These are phyloP conservation scores for Babylonia areolata DNA, from an alignment of 1,140 invertebrate species.

Conservation along the genomic window DNA sequence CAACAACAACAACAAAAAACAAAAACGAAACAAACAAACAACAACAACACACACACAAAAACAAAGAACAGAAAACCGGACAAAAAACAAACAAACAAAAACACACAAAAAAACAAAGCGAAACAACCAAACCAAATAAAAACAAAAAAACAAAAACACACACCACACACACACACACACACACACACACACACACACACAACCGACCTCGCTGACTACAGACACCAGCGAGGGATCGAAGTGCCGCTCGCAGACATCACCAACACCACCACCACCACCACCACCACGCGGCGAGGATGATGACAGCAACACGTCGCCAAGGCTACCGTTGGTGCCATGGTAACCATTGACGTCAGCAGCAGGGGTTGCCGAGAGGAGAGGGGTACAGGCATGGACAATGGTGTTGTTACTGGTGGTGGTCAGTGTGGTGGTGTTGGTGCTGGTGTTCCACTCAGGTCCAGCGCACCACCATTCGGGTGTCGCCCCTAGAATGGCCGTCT, in stretches of 20 bases:
- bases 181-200: background rate
- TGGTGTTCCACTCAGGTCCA: too few relatives aligned
- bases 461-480: too few relatives aligned
- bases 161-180: background rate
- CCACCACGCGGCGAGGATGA: background rate
- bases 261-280: too few relatives aligned
- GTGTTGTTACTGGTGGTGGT: constrained; percentile 7
- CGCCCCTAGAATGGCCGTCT: too few relatives aligned
- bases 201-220: constrained; percentile 15
- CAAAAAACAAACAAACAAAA: too few relatives aligned
- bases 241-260: constrained; percentile 10
- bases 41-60: too few relatives aligned
- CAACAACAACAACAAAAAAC: too few relatives aligned
- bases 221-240: constrained; percentile 9
- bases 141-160: background rate
- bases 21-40: too few relatives aligned
- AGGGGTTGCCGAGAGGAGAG: background rate
- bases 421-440: background rate
- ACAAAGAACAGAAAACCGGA: too few relatives aligned
- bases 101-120: too few relatives aligned
- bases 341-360: background rate
- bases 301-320: background rate
- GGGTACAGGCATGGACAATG: background rate
- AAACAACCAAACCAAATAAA: too few relatives aligned
- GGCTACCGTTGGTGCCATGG: background rate